These are phyloP conservation scores for Ditylenchus dipsaci DNA, from an alignment of 1,140 invertebrate species.

Conservation along the genomic window DNA sequence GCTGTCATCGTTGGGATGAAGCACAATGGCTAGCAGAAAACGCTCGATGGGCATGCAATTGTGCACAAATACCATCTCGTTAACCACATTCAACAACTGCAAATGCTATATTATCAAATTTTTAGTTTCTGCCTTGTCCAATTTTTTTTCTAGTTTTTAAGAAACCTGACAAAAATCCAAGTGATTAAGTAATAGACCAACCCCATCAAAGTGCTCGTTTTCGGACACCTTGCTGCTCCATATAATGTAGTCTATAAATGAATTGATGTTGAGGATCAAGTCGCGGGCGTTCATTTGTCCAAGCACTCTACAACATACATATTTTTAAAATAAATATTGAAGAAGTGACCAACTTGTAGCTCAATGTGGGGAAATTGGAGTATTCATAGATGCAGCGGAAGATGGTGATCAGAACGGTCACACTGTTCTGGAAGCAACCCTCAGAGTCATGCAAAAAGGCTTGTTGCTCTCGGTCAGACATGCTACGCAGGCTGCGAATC, in stretches of 20 bases:
- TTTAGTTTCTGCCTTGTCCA: too few relatives aligned
- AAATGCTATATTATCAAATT: too few relatives aligned
- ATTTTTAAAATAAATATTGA: background rate
- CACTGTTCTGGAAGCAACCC: constrained; percentile 2
- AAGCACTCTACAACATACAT: constrained; percentile 18
- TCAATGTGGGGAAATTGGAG: constrained; percentile 12
- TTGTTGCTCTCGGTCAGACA: constrained; percentile 1
- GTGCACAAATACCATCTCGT: constrained; percentile 41
- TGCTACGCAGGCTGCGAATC: background rate
- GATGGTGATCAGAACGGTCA: constrained; percentile 21
- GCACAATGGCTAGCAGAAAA: constrained; percentile 32
- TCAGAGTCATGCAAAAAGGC: background rate
- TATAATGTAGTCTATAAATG: constrained; percentile 33
- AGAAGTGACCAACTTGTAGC: constrained; percentile 13
- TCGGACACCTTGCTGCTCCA: constrained; percentile 11
- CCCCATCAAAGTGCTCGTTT: background rate
- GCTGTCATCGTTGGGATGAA: constrained; percentile 40
- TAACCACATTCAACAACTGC: constrained; percentile 24
- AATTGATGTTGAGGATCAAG: constrained; percentile 23
- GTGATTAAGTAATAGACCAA: background rate
- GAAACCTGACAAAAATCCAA: background rate
- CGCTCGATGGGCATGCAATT: constrained; percentile 38
- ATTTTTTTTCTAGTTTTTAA: too few relatives aligned
- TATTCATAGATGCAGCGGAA: constrained; percentile 23
- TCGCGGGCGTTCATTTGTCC: constrained; percentile 11